Conservation (phyloP, 2,113 vertebrate species). For the Lycaon pictus region DNA sequence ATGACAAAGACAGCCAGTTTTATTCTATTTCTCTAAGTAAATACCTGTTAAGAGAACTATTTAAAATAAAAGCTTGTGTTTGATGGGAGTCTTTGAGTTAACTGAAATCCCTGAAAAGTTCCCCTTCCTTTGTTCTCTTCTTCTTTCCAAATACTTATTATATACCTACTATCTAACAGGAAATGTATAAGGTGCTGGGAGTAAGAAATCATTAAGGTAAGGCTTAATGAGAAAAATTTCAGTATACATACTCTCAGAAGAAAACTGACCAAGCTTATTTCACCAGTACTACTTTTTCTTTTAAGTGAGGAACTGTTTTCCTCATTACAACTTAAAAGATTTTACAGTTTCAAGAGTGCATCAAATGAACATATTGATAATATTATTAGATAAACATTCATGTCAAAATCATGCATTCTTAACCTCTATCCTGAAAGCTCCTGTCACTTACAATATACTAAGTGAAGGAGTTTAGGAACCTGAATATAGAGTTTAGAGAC, state of each 20-base stretch:
- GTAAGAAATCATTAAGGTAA: neutral
- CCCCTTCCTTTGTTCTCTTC: neutral
- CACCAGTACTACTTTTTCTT: neutral
- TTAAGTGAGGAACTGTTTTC: neutral
- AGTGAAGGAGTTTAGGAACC: neutral
- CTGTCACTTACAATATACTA: neutral
- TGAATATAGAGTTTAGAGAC: neutral
- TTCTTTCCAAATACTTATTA: neutral
- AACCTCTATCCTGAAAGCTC: neutral
- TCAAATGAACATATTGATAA: neutral
- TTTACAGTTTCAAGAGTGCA: slow-evolving; percentile 5
- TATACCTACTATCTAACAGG: neutral
- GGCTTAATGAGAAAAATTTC: neutral
- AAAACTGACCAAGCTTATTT: slow-evolving; percentile 19
- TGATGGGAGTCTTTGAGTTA: neutral
- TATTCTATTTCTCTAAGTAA: neutral
- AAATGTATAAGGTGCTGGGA: neutral
- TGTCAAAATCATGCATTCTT: neutral
- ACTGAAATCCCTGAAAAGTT: neutral
- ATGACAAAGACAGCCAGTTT: neutral
- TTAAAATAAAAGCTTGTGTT: neutral
- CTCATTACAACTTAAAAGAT: neutral
- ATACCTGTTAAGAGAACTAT: neutral
- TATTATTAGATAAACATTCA: neutral
- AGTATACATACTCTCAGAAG: neutral